Evolutionary conservation across 2,113 vertebrate genomes (phyloP).

Genomic region (Ptilorrhoa leucosticta): DNA sequence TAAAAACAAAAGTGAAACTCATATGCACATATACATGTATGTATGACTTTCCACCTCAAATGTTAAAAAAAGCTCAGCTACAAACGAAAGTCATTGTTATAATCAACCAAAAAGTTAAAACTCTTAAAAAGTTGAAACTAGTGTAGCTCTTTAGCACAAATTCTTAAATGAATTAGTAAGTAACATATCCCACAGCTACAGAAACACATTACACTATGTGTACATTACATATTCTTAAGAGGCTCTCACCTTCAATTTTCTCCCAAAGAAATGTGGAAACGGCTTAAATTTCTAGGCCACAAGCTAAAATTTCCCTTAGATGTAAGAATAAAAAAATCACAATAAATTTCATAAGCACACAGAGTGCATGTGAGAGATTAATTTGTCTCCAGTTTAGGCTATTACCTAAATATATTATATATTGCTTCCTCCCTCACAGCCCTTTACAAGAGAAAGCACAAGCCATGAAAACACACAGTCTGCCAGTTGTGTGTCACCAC

Average conservation of each 20-base stretch:
- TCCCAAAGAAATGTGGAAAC: background rate
- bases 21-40: rapidly evolving
- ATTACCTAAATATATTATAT: background rate
- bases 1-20: background rate
- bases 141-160: background rate
- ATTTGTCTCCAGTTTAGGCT: background rate
- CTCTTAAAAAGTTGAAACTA: background rate
- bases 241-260: background rate
- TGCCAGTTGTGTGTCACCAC: background rate
- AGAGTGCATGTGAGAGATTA: background rate
- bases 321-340: background rate
- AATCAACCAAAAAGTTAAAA: background rate
- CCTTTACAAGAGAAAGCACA: background rate
- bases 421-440: background rate
- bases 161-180: background rate
- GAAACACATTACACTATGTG: background rate
- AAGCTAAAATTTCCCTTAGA: background rate
- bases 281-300: background rate
- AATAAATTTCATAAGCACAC: background rate
- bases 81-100: background rate
- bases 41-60: background rate
- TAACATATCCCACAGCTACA: background rate
- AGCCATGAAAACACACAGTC: background rate
- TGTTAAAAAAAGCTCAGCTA: background rate
- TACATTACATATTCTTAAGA: background rate